Evolutionary conservation across 2,888 invertebrate genomes (phyloP).

Genomic region (Eucriotettix oculatus): DNA sequence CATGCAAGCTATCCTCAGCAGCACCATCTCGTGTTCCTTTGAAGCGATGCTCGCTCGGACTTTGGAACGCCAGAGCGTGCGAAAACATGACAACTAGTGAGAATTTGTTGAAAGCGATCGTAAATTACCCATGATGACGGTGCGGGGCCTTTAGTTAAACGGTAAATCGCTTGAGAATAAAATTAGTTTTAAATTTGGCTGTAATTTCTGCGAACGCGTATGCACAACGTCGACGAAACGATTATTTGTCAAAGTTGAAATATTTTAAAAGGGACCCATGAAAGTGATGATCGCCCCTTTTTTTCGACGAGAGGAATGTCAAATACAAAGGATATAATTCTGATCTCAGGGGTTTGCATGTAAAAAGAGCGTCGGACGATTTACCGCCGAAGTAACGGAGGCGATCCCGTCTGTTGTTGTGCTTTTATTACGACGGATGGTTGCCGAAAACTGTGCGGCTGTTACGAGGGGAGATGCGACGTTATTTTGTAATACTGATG

Average conservation of each 20-base stretch:
- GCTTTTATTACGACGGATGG: neutral
- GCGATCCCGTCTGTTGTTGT: neutral
- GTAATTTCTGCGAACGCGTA: neutral
- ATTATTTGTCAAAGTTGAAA: constrained; percentile 13
- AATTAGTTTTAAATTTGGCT: neutral
- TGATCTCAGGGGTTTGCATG: constrained; percentile 9
- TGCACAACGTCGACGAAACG: neutral
- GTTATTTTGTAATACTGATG: constrained; percentile 10
- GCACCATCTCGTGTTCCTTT: constrained; percentile 15
- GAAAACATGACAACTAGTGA: constrained; percentile 9
- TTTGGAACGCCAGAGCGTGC: neutral
- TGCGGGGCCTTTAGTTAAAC: constrained; percentile 5
- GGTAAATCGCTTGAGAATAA: constrained; percentile 1
- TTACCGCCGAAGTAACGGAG: neutral
- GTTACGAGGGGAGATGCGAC: constrained; percentile 6
- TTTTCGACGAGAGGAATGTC: neutral
- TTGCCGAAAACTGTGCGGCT: neutral
- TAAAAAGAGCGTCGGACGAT: neutral
- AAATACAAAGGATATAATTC: neutral
- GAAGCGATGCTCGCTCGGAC: constrained; percentile 1
- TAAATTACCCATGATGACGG: no score
- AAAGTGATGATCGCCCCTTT: neutral
- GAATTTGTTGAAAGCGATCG: neutral
- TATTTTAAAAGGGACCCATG: constrained; percentile 2
- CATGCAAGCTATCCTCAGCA: constrained; percentile 14